Conservation (phyloP, 2,888 invertebrate species). For the Reticulitermes lucifugus region DNA sequence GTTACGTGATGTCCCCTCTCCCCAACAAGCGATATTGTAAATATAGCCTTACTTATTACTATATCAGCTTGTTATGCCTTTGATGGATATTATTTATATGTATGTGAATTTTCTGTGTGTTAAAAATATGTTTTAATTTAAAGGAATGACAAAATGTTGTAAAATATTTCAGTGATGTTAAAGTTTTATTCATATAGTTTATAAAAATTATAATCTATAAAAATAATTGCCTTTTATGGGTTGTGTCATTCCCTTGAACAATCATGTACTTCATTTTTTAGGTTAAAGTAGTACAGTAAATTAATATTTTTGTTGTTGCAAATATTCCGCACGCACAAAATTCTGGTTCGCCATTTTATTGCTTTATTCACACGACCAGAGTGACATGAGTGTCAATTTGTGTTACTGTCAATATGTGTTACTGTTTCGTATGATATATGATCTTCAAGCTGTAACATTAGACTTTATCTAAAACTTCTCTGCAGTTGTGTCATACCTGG, state of each 20-base stretch:
- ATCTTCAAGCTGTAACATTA: background rate
- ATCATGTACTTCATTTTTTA: background rate
- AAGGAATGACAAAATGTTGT: background rate
- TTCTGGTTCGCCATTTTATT: slow-evolving; percentile 16
- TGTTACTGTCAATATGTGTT: too few relatives aligned
- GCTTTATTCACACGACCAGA: background rate
- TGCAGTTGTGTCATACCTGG: too few relatives aligned
- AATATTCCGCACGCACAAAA: background rate
- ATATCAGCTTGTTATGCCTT: background rate
- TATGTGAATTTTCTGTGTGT: slow-evolving; percentile 3
- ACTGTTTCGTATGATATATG: too few relatives aligned
- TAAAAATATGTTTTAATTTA: background rate
- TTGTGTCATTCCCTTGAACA: background rate
- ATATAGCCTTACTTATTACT: background rate
- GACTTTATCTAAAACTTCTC: too few relatives aligned
- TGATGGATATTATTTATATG: background rate
- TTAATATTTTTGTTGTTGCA: background rate
- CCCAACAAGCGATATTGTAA: background rate
- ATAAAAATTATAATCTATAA: background rate
- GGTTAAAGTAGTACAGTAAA: background rate
- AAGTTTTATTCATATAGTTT: slow-evolving; percentile 21
- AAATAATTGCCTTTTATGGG: background rate
- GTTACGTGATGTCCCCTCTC: background rate
- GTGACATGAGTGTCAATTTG: too few relatives aligned
- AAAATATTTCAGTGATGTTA: slow-evolving; percentile 3